Evolutionary conservation across 2,797 vertebrate genomes (phyloP), one percentile per base, ranked within the genome.

Genomic region (Malurus splendens): DNA sequence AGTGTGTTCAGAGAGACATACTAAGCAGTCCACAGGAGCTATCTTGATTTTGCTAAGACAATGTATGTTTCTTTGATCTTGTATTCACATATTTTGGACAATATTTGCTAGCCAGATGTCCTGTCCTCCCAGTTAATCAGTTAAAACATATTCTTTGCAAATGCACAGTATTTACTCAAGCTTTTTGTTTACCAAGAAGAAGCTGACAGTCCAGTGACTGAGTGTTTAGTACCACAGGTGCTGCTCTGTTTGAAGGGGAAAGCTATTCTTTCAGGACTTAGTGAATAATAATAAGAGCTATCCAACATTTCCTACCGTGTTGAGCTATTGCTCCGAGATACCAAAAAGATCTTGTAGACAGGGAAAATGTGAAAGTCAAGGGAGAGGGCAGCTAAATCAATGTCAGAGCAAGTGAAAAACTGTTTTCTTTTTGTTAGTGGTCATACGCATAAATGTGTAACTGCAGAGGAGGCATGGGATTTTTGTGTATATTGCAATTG

Each of bases 151-250:
- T 32, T 89, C 16, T 79, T 77, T 10, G 5, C 32, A 56, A 86
- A 73, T 70, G 18, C 52, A 54, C 6, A 78, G 19, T 90, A 89
- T 93, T 92, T 89, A 68, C 32, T 87, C 52, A 82, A 62, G 19
- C 8, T 90, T 36, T 75, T 45, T 89, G 51, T 90, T 82, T 86
- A 79, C 32, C 17, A 73, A 60, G 73, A 62, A 80, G 59, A n/a
- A 87, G n/a, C 36, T 76, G 76, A 66, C 48, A 44, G 38, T 87
- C 48, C 48, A 22, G 44, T 6, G 16, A 36, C 56, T n/a, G 42
- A 71, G 4, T 50, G 12, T 78, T 91, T 87, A 80, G 51, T 62
- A 28, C 28, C 44, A 25, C 19, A 75, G 24, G 22, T 36, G 28
- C 18, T 64, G 14, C 36, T 83, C 45, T 45, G 18, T 87, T 85